phyloP scores from a whole-genome alignment of 2,797 vertebrate genomes.

The Thalassophryne amazonica region DNA sequence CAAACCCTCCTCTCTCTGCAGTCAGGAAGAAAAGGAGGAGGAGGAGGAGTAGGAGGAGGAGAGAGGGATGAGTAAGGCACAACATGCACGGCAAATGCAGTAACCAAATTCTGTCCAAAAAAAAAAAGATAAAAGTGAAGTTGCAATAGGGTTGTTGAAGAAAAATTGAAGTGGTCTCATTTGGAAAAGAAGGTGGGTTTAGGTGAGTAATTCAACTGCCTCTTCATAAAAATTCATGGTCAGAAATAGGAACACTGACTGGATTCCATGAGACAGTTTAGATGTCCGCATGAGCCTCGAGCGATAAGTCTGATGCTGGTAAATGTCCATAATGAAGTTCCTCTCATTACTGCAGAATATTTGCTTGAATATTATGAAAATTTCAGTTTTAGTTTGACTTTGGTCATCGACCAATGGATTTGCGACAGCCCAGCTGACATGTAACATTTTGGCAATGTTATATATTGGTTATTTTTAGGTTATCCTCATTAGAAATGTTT shows the following conservation, averaged over 20 bases:
- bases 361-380: no score
- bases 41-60: conserved; percentile 29
- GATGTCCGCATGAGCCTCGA: no score
- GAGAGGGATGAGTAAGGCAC: conserved; percentile 39
- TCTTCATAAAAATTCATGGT: neutral
- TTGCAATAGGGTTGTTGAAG: neutral
- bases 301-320: no score
- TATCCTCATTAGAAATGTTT: no score
- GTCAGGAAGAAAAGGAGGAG: conserved; percentile 42
- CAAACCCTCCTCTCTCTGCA: conserved; percentile 54
- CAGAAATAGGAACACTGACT: neutral
- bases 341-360: no score
- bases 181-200: neutral
- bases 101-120: conserved; percentile 34
- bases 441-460: no score
- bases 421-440: no score
- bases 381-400: no score
- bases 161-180: neutral
- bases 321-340: no score
- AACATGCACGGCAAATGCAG: conserved; percentile 2
- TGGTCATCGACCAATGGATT: no score
- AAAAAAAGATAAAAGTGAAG: conserved; percentile 3
- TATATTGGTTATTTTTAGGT: no score
- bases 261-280: no score
- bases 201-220: neutral